Evolutionary conservation across 2,888 invertebrate species (phyloP), one percentile per base, ranked within the genome.

Genomic region (Drosophila nr. medialis): DNA sequence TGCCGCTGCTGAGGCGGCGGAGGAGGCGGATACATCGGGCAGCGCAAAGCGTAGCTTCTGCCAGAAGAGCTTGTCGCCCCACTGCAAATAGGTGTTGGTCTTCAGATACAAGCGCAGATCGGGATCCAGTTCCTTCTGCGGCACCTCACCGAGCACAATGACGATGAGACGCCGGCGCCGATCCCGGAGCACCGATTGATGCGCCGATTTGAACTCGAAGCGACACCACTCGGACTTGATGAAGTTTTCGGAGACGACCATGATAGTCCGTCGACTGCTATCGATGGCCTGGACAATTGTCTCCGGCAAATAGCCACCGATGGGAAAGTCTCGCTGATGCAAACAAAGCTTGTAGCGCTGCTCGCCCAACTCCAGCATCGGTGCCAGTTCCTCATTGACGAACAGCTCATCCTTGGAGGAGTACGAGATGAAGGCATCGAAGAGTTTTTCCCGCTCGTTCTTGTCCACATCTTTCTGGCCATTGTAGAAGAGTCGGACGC

Each of bases 41-140:
- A 98, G 96, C 61, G 98, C 97, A 92, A 97, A 98, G 92, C 97
- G 95, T 76, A 99, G 94, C 93, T 98, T 98, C 93, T 98, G 97
- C 99, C 99, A 99, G 94, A 99, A 99, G 91, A 97, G 95, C 91
- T 97, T 96, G 93, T 99, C 98, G 81, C 97, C 97, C 96, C 97
- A 98, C 93, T 97, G 96, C 91, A 99, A 95, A 92, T 97, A 96
- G 79, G 97, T 97, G 94, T 98, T 97, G 77, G 97, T 96, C 92
- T 98, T 97, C 90, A 99, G 95, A 93, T 98, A 98, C 90, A 97
- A 95, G 86, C 97, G 95, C 84, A 99, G 94, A 93, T 98, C 98
- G 61, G 97, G 96, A 94, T 98, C 98, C 70, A 98, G 95, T 92
- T 98, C 97, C 90, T 97, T 95, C 87, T 96, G 96, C 72, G 97